Evolutionary conservation across 2,113 vertebrate genomes (phyloP), one percentile per base, ranked within the genome.

Genomic region (Melanotaenia duboulayi): DNA sequence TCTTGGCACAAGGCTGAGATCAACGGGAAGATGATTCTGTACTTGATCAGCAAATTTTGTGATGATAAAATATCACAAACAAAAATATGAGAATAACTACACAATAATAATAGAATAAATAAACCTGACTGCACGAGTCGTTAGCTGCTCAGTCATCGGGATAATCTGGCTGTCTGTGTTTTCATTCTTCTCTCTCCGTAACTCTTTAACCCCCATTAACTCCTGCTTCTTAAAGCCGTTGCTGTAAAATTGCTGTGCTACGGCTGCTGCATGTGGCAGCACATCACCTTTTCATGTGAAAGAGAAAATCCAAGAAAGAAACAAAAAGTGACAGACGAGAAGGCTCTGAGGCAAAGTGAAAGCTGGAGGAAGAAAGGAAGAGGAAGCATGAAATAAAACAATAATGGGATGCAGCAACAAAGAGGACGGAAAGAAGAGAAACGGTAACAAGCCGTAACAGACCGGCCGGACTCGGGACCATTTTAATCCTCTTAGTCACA

Each of bases 201-300:
- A 35, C 5, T 35, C 32, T 35, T 35, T 35, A 35, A 35, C 32
- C 32, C 19, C 9, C 61, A 56, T 16, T 67, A 22, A 64, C 40
- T 55, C n/a, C 40, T 74, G 65, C 17, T 55, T 28, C 49, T 65
- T 24, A 56, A 37, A 32, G 60, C 25, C 23, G 52, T 92, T 95
- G 93, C 94, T 95, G 94, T 94, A 94, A 96, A 96, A 95, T 96
- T 93, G 92, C 94, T 92, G 92, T 96, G 96, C 95, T 95, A 95
- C 92, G 95, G 94, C 92, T 89, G 92, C 82, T 95, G 95, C 94
- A 90, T 93, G 94, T 84, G 89, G 94, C 95, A 95, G 93, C 86
- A 93, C 92, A 94, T 94, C 87, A 88, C 90, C 78, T 81, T 91
- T 90, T 12, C 35, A 54, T 55, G 19, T 65, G 35, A 48, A 20